phyloP scores from a whole-genome alignment of 2,797 vertebrate genomes.

The Enteromius radiatus region DNA sequence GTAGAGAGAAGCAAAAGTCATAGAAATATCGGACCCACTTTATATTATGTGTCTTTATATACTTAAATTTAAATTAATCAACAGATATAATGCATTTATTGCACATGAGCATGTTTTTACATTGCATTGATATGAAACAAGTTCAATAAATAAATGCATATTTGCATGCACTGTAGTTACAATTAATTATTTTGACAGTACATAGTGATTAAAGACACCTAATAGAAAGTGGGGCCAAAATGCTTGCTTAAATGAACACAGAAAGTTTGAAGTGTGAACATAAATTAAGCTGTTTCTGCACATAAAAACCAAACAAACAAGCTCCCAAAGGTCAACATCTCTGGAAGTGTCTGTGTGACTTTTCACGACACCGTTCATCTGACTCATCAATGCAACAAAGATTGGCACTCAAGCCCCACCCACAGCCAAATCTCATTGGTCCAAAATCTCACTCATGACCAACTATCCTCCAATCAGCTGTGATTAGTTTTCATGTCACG shows the following conservation, averaged over 20 bases:
- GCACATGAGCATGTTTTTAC: neutral
- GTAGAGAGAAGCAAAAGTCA: neutral
- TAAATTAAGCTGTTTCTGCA: too few relatives aligned
- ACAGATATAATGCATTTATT: neutral
- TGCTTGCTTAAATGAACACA: neutral
- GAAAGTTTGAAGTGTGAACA: too few relatives aligned
- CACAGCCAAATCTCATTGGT: neutral
- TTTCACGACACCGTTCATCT: slow-evolving; percentile 41
- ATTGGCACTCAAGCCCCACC: neutral
- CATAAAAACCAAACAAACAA: neutral
- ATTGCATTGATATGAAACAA: neutral
- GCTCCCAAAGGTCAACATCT: slow-evolving; percentile 38
- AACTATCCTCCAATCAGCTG: neutral
- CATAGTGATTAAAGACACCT: neutral
- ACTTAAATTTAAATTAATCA: neutral
- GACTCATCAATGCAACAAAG: slow-evolving; percentile 21
- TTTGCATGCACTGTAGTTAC: too few relatives aligned
- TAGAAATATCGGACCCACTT: neutral
- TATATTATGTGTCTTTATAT: neutral
- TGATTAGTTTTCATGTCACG: neutral
- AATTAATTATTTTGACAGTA: too few relatives aligned
- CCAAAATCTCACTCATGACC: neutral
- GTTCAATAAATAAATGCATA: too few relatives aligned
- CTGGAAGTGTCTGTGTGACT: slow-evolving; percentile 41
- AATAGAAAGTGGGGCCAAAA: neutral